These are phyloP conservation scores for Scrobipalpa atriplicella DNA, from an alignment of 2,888 invertebrate genomes.

Conservation along the genomic window DNA sequence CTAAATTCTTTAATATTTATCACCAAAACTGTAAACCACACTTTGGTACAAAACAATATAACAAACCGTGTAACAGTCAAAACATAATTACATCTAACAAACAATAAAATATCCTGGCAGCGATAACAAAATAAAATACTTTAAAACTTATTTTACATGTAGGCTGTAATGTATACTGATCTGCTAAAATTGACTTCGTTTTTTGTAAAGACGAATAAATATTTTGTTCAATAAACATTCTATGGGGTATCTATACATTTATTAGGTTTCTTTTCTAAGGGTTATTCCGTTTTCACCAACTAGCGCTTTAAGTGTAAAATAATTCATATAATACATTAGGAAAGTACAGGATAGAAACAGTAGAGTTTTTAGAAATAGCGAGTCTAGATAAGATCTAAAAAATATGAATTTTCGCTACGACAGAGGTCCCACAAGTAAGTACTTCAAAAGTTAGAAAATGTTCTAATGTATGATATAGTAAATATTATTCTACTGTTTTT, in stretches of 20 bases:
- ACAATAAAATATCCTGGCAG: constrained; percentile 54
- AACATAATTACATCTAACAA: constrained; percentile 53
- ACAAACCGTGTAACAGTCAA: constrained; percentile 56
- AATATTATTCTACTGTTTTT: constrained; percentile 27
- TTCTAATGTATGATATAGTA: constrained; percentile 46
- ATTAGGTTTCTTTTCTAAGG: background rate
- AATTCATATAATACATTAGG: constrained; percentile 4
- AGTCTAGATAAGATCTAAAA: constrained; percentile 48
- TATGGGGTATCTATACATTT: constrained; percentile 12
- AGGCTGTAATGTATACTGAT: constrained; percentile 38
- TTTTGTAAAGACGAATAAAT: constrained; percentile 43
- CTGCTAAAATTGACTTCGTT: constrained; percentile 67
- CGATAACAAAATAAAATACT: constrained; percentile 49
- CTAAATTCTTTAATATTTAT: constrained; percentile 58
- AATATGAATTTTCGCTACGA: constrained; percentile 58
- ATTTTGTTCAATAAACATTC: constrained; percentile 29
- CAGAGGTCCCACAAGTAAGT: constrained; percentile 73
- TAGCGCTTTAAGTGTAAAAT: constrained; percentile 5
- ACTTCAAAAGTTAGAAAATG: constrained; percentile 60
- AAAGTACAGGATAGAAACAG: constrained; percentile 18
- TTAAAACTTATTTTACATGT: constrained; percentile 29
- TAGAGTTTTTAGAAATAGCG: constrained; percentile 9
- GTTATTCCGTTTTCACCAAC: constrained; percentile 15
- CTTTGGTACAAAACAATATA: constrained; percentile 64
- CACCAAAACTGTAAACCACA: constrained; percentile 64